phyloP scores from a whole-genome alignment of 2,113 vertebrate species.

The Danionella cerebrum region DNA sequence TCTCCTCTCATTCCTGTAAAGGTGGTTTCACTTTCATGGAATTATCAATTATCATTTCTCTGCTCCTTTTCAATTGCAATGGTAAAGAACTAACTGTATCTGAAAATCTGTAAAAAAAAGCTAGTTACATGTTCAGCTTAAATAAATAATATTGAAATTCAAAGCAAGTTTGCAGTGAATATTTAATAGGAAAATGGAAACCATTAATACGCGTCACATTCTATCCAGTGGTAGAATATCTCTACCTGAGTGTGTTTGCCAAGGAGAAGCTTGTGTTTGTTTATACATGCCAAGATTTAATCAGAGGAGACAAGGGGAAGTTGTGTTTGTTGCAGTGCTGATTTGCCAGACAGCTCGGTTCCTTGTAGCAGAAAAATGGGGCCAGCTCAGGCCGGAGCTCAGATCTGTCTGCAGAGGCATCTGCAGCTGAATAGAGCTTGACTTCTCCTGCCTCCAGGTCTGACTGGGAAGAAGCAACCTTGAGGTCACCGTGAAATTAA shows the following conservation, averaged over 20 bases:
- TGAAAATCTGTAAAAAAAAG: neutral
- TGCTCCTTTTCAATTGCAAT: neutral
- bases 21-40: neutral
- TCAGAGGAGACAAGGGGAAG: slow-evolving; percentile 4
- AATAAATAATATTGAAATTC: neutral
- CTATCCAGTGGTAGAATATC: neutral
- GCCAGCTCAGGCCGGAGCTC: neutral
- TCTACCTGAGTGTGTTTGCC: neutral
- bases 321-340: neutral
- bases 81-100: neutral
- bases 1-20: neutral
- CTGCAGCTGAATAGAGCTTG: neutral
- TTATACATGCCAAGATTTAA: neutral
- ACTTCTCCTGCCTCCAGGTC: neutral
- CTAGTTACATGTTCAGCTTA: neutral
- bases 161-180: neutral
- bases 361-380: slow-evolving; percentile 2
- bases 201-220: neutral
- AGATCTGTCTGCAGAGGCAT: slow-evolving; percentile 1
- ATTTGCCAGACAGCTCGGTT: slow-evolving; percentile 21
- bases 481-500: slow-evolving; percentile 1
- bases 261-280: slow-evolving; percentile 1
- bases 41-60: neutral
- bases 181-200: neutral
- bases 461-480: neutral